Base-by-base conservation (phyloP, 2,113 vertebrate species). In the Bettongia penicillata region DNA sequence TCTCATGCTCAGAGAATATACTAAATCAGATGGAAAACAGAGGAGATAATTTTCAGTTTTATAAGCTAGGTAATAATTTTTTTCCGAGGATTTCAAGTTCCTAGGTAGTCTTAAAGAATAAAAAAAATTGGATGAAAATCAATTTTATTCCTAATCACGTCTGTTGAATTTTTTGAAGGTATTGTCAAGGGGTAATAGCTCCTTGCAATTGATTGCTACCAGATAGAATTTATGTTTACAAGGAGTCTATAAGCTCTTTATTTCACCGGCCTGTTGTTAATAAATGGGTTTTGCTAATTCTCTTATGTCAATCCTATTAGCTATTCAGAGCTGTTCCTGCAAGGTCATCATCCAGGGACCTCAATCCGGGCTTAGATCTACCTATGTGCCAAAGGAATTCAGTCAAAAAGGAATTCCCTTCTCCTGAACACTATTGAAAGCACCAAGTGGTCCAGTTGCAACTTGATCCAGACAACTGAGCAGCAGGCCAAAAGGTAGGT, bases 281-380 rank as follows among this genome's bases (percentile, higher is more conserved):
- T 97, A 98, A 99, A 97, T 1, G 96, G 97, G 97, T 98, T 98
- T 98, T 97, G 98, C 98, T 99, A 99, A 99, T 99, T 99, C 99
- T 98, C 98, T 98, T 98, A 97, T 57, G 95, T 61, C 98, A 99
- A 99, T 99, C 99, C 99, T 99, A 99, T 99, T 99, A 99, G 96
- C 97, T 98, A 96, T 95, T 98, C 96, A 98, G 98, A 98, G 99
- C 99, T 99, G 99, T 99, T 99, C 99, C 98, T 99, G 99, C 98
- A 98, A 98, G 96, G 97, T 98, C 98, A 98, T 98, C 98, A 98
- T 98, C 96, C 92, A 98, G 93, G 95, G 97, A 94, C 97, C 97
- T 94, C 98, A 99, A 98, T 99, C 98, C 98, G 98, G 98, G 93
- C 98, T 97, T 98, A 98, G 98, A 98, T 98, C 98, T 98, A 97